Percentiles rank a stretch among this genome's conserved stretches.
Conservation (phyloP, 1,140 invertebrate species). For the Orussus abietinus region DNA sequence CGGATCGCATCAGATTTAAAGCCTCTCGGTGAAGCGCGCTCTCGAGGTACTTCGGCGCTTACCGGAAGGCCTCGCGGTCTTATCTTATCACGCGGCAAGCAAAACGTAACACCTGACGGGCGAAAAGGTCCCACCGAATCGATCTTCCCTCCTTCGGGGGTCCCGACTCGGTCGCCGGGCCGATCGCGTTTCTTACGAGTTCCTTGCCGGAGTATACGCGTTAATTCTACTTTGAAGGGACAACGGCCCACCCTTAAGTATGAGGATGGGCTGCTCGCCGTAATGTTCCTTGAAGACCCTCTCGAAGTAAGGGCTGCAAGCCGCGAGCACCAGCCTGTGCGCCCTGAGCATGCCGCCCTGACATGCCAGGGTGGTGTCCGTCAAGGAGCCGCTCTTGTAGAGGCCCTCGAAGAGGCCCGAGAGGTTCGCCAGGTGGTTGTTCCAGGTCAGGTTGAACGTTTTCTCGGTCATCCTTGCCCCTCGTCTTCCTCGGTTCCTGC, state of each 20-base stretch:
- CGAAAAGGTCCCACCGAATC: no score
- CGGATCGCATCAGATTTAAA: no score
- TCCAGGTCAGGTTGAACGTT: conserved; percentile 70
- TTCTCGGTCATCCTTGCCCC: conserved; percentile 54
- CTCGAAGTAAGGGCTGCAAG: conserved; percentile 73
- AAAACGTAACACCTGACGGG: no score
- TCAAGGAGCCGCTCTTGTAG: conserved; percentile 65
- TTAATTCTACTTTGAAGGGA: no score
- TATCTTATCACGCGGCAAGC: no score
- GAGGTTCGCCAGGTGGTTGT: conserved; percentile 70
- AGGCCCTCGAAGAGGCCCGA: conserved; percentile 67
- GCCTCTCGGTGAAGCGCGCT: no score
- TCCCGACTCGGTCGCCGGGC: no score
- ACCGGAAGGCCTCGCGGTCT: no score
- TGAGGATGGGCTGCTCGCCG: conserved; percentile 70
- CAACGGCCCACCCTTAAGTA: conserved; percentile 57
- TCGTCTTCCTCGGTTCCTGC: neutral
- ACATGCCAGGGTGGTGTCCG: conserved; percentile 64
- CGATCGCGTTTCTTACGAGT: no score
- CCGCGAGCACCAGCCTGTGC: conserved; percentile 68
- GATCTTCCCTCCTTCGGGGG: no score
- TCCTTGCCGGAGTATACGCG: no score
- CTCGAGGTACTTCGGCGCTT: no score
- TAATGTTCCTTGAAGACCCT: conserved; percentile 64
- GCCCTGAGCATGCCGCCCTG: conserved; percentile 63